These are phyloP conservation scores for Chironomus tepperi DNA, from an alignment of 1,140 invertebrate species.

Conservation along the genomic window DNA sequence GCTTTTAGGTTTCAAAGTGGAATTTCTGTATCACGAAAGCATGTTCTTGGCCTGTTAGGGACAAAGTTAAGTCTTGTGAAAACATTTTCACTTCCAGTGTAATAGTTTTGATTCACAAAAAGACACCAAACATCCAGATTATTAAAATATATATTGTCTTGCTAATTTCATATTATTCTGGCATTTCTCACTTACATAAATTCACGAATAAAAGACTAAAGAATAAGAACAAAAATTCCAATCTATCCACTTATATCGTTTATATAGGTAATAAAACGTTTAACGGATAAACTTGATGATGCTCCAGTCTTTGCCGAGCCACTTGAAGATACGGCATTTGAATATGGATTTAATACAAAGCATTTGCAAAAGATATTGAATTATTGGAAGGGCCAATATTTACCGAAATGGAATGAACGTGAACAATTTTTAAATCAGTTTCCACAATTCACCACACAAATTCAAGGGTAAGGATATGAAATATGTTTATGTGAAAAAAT, in stretches of 20 bases:
- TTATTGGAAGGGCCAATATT: constrained; percentile 65
- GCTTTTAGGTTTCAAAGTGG: too few species aligned
- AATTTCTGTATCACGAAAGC: too few species aligned
- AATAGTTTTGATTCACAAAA: too few species aligned
- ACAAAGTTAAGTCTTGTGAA: too few species aligned
- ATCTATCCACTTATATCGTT: neutral
- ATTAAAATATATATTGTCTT: too few species aligned
- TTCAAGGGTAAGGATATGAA: constrained; percentile 46
- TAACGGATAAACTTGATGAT: constrained; percentile 49
- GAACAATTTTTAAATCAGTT: constrained; percentile 59
- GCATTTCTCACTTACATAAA: neutral
- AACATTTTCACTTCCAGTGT: too few species aligned
- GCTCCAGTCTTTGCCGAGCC: constrained; percentile 47
- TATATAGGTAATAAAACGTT: constrained; percentile 50
- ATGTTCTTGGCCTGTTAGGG: too few species aligned
- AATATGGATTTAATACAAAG: constrained; percentile 68
- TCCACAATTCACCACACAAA: constrained; percentile 62
- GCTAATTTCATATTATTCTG: neutral
- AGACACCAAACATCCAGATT: too few species aligned
- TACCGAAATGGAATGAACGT: constrained; percentile 54
- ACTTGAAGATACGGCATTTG: constrained; percentile 58
- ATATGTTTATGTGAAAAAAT: constrained; percentile 1
- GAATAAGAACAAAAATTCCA: neutral
- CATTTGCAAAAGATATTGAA: constrained; percentile 55
- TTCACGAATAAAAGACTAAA: neutral